These are phyloP conservation scores for Simalia tracyae DNA, from an alignment of 2,797 vertebrate species.

Conservation along the genomic window DNA sequence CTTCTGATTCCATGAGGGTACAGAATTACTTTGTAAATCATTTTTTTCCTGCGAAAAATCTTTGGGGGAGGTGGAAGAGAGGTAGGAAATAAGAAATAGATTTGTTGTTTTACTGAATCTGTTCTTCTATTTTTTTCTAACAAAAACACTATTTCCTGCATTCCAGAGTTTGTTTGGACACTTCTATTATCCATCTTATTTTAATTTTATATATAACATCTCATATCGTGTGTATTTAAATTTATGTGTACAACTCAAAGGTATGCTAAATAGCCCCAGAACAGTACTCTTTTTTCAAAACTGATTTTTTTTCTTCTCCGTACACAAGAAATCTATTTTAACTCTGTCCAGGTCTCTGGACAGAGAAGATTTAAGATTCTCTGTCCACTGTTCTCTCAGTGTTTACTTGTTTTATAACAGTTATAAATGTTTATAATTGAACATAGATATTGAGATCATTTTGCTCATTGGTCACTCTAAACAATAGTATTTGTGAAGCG, in stretches of 20 bases:
- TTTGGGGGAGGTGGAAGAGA: neutral
- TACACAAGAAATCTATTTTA: neutral
- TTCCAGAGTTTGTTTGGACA: neutral
- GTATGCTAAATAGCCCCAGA: neutral
- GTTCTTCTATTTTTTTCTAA: neutral
- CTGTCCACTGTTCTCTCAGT: neutral
- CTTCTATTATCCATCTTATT: neutral
- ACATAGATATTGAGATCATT: neutral
- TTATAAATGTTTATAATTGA: neutral
- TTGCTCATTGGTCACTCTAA: neutral
- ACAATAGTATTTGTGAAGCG: neutral
- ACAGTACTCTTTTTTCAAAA: neutral
- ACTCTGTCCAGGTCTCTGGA: no score
- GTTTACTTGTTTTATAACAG: neutral
- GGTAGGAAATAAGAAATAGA: neutral
- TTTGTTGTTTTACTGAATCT: neutral
- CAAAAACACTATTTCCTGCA: no score
- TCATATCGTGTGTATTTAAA: neutral
- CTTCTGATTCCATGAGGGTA: neutral
- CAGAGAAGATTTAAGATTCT: neutral
- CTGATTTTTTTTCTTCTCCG: neutral
- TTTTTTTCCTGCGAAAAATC: accelerated
- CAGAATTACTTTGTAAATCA: neutral
- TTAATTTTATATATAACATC: neutral
- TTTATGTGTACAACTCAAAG: neutral